Evolutionary conservation across 2,888 invertebrate species (phyloP).

Genomic region (Troides aeacus): DNA sequence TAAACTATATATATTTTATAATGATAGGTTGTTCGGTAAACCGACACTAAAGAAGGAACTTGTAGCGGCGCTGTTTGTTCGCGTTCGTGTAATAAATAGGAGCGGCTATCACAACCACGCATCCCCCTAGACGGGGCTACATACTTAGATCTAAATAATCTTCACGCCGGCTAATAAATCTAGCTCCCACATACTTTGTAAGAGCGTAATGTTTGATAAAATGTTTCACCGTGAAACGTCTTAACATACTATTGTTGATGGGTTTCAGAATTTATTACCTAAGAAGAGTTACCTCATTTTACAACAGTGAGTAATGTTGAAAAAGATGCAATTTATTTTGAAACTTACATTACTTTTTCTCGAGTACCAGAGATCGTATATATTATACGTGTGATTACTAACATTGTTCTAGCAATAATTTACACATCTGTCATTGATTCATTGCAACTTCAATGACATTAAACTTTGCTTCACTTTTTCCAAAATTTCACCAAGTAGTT

Average conservation of each 20-base stretch:
- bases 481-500: no score
- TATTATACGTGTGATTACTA: no score
- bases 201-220: constrained; percentile 6
- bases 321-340: no score
- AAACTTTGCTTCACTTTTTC: no score
- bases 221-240: constrained; percentile 5
- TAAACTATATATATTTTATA: no score
- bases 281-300: not conserved
- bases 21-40: constrained; percentile 2
- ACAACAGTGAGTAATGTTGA: constrained; percentile 6
- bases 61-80: constrained; percentile 1
- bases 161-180: constrained; percentile 21
- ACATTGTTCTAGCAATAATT: no score
- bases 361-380: no score
- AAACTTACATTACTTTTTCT: no score
- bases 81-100: constrained; percentile 27
- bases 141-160: constrained; percentile 28
- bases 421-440: no score
- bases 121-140: constrained; percentile 22
- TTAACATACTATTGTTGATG: constrained; percentile 1
- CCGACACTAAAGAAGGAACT: constrained; percentile 11
- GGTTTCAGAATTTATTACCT: no score
- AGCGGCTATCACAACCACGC: constrained; percentile 27
- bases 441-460: no score
- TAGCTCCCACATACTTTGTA: constrained; percentile 23